phyloP scores from a whole-genome alignment of 2,888 invertebrate genomes.

The Synergus laeviventris region DNA sequence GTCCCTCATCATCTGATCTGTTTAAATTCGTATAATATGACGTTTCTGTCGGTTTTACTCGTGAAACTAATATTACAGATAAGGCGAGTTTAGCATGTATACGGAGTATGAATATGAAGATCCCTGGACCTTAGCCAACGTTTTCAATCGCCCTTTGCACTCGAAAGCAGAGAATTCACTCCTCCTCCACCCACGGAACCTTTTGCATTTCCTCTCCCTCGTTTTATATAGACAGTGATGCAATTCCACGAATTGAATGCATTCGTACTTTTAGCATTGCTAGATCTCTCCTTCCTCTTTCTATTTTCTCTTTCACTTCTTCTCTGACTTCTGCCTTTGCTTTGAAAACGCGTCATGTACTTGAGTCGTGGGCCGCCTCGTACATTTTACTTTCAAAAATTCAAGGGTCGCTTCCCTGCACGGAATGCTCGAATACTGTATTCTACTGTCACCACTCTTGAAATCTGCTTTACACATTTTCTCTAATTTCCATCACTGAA shows the following conservation, averaged over 20 bases:
- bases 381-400: slow-evolving; percentile 44
- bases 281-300: slow-evolving; percentile 23
- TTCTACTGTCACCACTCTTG: not conserved
- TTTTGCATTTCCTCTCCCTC: slow-evolving; percentile 37
- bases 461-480: not conserved
- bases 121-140: slow-evolving; percentile 69
- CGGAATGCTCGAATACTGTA: slow-evolving; percentile 28
- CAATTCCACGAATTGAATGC: slow-evolving; percentile 66
- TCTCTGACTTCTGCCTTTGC: slow-evolving; percentile 41
- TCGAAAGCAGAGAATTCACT: slow-evolving; percentile 47
- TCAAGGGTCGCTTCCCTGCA: slow-evolving; percentile 13
- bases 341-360: slow-evolving; percentile 32
- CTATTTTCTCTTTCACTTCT: slow-evolving; percentile 24
- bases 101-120: slow-evolving; percentile 64
- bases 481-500: not conserved
- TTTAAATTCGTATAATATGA: slow-evolving; percentile 53
- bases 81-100: slow-evolving; percentile 62
- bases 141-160: slow-evolving; percentile 70
- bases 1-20: not conserved
- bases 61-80: slow-evolving; percentile 61
- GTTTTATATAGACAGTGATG: slow-evolving; percentile 59
- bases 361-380: slow-evolving; percentile 11
- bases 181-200: slow-evolving; percentile 30
- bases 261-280: slow-evolving; percentile 61
- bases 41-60: slow-evolving; percentile 57